Conservation (phyloP, 2,888 invertebrate species). For the Lochmaea capreae region DNA sequence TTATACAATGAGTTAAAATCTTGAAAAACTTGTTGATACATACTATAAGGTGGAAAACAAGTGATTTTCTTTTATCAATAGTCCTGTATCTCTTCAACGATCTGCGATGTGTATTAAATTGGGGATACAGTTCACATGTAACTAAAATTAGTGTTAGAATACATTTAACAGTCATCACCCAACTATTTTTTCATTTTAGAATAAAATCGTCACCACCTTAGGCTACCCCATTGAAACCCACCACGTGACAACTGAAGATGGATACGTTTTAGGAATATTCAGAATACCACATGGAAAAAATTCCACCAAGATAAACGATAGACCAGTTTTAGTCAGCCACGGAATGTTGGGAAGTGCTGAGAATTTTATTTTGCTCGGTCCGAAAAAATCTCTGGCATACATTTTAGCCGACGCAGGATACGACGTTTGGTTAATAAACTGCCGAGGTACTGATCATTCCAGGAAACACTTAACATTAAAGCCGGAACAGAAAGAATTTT, state of each 20-base stretch:
- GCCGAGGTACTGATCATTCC: slow-evolving; percentile 78
- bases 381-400: slow-evolving; percentile 71
- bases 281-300: slow-evolving; percentile 69
- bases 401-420: slow-evolving; percentile 75
- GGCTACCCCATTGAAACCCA: slow-evolving; percentile 76
- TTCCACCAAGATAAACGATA: slow-evolving; percentile 54
- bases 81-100: too few relatives aligned
- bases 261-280: slow-evolving; percentile 81
- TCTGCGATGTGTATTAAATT: too few relatives aligned
- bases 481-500: slow-evolving; percentile 67
- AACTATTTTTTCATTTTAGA: background rate
- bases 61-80: too few relatives aligned
- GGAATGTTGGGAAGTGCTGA: slow-evolving; percentile 79
- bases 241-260: slow-evolving; percentile 76
- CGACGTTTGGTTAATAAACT: slow-evolving; percentile 86
- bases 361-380: slow-evolving; percentile 80
- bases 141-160: too few relatives aligned
- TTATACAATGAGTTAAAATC: too few relatives aligned
- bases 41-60: too few relatives aligned
- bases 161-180: too few relatives aligned
- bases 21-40: too few relatives aligned
- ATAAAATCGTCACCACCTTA: slow-evolving; percentile 29
- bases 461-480: slow-evolving; percentile 68
- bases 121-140: too few relatives aligned
- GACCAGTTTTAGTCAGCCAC: slow-evolving; percentile 74